Conservation (phyloP, 2,888 invertebrate species). For the Scotopteryx bipunctaria region DNA sequence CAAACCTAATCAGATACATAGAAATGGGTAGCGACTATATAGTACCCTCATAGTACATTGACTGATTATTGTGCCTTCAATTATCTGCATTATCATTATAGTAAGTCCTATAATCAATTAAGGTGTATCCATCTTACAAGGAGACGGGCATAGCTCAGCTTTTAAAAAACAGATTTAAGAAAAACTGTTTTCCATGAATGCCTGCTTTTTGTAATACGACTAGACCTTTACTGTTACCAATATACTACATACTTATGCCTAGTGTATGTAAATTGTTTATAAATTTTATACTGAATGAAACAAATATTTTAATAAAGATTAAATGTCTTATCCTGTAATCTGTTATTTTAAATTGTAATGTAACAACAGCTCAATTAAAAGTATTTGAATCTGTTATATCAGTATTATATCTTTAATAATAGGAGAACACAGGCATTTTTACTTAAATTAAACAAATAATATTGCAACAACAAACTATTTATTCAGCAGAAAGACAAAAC, state of each 20-base stretch:
- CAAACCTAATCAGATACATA: conserved; percentile 74
- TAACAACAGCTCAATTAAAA: background rate
- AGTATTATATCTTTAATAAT: background rate
- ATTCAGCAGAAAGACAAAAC: conserved; percentile 19
- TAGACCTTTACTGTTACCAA: conserved; percentile 30
- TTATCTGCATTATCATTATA: conserved; percentile 39
- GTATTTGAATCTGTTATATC: background rate
- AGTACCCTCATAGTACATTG: conserved; percentile 62
- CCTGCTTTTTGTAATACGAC: conserved; percentile 22
- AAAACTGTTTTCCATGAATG: background rate
- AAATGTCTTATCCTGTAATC: conserved; percentile 49
- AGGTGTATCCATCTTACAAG: conserved; percentile 37
- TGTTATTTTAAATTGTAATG: conserved; percentile 36
- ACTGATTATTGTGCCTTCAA: conserved; percentile 55
- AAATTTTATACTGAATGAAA: conserved; percentile 64
- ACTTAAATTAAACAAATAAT: conserved; percentile 14
- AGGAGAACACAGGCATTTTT: background rate
- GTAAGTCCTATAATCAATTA: conserved; percentile 40
- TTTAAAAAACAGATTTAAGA: background rate
- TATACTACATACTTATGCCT: conserved; percentile 32
- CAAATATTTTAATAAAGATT: conserved; percentile 58
- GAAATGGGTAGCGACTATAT: conserved; percentile 79
- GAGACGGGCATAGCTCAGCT: conserved; percentile 9
- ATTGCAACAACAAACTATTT: conserved; percentile 25
- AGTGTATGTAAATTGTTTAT: conserved; percentile 55